These are phyloP conservation scores for Bradynema listronoti DNA, from an alignment of 1,140 invertebrate genomes.

Conservation along the genomic window DNA sequence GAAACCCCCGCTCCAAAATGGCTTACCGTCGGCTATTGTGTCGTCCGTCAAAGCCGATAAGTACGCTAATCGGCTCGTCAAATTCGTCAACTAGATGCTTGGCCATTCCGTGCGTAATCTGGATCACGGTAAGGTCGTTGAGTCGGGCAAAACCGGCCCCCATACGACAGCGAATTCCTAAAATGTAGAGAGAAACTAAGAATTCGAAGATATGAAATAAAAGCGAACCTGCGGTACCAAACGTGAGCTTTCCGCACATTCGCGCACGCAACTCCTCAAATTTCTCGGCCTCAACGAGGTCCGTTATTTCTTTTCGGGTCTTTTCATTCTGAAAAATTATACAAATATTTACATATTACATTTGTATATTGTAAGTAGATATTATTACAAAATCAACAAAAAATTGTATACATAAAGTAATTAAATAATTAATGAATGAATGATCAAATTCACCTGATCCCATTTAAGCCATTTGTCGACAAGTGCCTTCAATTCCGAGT, in stretches of 20 bases:
- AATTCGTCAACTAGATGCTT: constrained; percentile 67
- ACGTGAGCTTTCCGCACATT: constrained; percentile 64
- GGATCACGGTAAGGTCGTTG: constrained; percentile 94
- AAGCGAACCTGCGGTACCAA: constrained; percentile 66
- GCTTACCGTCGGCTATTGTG: constrained; percentile 70
- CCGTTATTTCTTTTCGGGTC: constrained; percentile 62
- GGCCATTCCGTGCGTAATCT: constrained; percentile 84
- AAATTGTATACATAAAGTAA: constrained; percentile 2
- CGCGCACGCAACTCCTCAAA: constrained; percentile 60
- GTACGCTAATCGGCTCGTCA: constrained; percentile 67
- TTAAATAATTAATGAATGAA: no score
- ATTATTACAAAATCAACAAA: no score
- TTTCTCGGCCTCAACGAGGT: constrained; percentile 62
- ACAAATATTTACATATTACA: no score
- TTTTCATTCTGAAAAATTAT: constrained; percentile 60
- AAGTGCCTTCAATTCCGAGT: no score
- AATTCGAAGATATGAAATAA: constrained; percentile 12
- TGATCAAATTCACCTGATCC: constrained; percentile 66
- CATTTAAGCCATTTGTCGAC: constrained; percentile 66
- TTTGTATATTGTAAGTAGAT: no score
- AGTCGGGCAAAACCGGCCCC: constrained; percentile 81
- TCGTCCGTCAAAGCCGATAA: constrained; percentile 89
- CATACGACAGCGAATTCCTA: constrained; percentile 81
- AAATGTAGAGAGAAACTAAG: constrained; percentile 49
- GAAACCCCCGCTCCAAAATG: background rate